phyloP scores from a whole-genome alignment of 2,113 vertebrate species.

The Diphyllodes magnificus region DNA sequence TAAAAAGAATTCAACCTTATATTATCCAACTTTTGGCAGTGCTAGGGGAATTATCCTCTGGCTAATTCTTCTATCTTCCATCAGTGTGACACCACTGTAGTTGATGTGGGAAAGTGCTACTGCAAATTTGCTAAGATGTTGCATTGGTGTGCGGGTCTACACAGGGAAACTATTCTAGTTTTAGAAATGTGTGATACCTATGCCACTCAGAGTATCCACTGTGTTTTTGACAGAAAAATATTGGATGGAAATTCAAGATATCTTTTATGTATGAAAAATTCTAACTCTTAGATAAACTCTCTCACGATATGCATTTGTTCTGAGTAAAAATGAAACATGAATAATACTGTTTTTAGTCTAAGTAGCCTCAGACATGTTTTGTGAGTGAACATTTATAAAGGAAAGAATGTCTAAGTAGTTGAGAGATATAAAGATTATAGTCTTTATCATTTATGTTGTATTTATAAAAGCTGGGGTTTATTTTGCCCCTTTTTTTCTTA shows the following conservation, averaged over 20 bases:
- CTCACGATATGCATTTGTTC: neutral
- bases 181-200: neutral
- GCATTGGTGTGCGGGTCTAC: neutral
- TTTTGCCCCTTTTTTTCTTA: neutral
- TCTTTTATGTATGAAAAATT: neutral
- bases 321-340: neutral
- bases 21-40: neutral
- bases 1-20: neutral
- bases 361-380: neutral
- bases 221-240: neutral
- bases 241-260: neutral
- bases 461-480: neutral
- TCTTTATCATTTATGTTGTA: neutral
- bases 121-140: neutral
- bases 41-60: neutral
- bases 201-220: neutral
- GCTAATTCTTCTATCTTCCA: neutral
- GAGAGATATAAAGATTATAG: neutral
- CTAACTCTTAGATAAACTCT: neutral
- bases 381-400: neutral
- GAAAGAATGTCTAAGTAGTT: neutral
- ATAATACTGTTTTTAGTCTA: neutral
- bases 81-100: neutral
- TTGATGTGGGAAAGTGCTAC: neutral
- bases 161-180: neutral